These are phyloP conservation scores for Gisinianus flammeolus DNA, from an alignment of 2,888 invertebrate species.

Conservation along the genomic window DNA sequence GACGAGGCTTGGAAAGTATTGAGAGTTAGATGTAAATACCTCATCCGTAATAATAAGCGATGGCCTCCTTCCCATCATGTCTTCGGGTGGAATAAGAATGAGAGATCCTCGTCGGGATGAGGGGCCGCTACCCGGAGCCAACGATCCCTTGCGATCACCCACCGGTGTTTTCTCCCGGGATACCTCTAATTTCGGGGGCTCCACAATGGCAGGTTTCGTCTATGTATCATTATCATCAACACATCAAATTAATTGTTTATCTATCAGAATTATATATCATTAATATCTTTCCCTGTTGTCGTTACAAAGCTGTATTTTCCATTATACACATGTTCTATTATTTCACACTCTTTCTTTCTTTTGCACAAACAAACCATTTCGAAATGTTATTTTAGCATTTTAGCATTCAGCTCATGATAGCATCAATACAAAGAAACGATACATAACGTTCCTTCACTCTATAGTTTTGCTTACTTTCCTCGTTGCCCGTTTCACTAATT, in stretches of 20 bases:
- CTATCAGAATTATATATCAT: too few relatives aligned
- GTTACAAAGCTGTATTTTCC: too few relatives aligned
- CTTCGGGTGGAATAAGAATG: conserved; percentile 72
- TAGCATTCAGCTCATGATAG: too few relatives aligned
- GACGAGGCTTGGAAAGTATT: background rate
- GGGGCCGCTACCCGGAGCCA: conserved; percentile 70
- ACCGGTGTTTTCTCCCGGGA: conserved; percentile 77
- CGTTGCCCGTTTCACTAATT: too few relatives aligned
- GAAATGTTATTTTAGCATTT: too few relatives aligned
- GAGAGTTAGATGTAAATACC: conserved; percentile 67
- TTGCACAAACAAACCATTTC: too few relatives aligned
- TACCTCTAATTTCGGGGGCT: conserved; percentile 72
- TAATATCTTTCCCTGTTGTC: too few relatives aligned
- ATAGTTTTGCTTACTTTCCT: too few relatives aligned
- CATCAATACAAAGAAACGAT: too few relatives aligned
- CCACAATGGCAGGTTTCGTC: conserved; percentile 55
- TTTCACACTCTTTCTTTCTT: too few relatives aligned
- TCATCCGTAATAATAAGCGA: conserved; percentile 92
- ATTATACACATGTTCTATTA: too few relatives aligned
- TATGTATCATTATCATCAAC: background rate
- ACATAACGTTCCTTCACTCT: too few relatives aligned
- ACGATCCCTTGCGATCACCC: conserved; percentile 76
- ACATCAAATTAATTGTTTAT: background rate
- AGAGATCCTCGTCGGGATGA: conserved; percentile 82
- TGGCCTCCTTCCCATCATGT: conserved; percentile 83